phyloP scores from a whole-genome alignment of 1,140 invertebrate species.

The Lordiphosa clarofinis region DNA sequence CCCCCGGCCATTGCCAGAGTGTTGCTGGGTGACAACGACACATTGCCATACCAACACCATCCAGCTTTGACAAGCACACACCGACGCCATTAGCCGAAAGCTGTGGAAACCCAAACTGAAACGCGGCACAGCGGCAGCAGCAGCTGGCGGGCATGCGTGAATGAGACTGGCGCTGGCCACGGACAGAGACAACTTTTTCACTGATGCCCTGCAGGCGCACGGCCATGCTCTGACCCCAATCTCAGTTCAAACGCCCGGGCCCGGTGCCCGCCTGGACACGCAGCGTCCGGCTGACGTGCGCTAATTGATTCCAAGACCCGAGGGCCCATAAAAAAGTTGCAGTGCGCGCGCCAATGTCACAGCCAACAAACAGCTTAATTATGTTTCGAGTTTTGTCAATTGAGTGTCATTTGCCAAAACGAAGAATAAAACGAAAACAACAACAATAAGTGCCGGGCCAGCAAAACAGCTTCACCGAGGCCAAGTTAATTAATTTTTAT shows the following conservation, averaged over 20 bases:
- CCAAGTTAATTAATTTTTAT: conserved; percentile 68
- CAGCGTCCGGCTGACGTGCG: conserved; percentile 27
- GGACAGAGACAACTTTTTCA: conserved; percentile 15
- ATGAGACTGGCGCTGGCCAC: too few species aligned
- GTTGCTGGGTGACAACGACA: too few species aligned
- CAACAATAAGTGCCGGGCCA: not conserved
- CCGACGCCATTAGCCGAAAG: too few species aligned
- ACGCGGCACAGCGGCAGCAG: conserved; percentile 2
- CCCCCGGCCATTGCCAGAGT: too few species aligned
- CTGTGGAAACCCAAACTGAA: too few species aligned
- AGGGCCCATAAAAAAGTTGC: conserved; percentile 19
- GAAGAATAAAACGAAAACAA: not conserved
- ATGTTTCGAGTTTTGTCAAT: conserved; percentile 65
- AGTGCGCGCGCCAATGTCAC: conserved; percentile 11
- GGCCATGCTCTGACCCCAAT: conserved; percentile 17
- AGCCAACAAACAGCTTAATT: conserved; percentile 53
- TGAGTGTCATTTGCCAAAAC: conserved; percentile 38
- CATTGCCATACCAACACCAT: too few species aligned
- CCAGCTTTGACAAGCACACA: too few species aligned
- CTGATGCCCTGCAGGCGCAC: not conserved
- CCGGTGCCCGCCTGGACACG: conserved; percentile 3
- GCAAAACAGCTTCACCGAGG: conserved; percentile 12
- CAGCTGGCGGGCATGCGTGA: conserved; percentile 3
- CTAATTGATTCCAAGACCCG: conserved; percentile 67
- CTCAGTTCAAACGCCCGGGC: conserved; percentile 5